phyloP scores from a whole-genome alignment of 1,140 invertebrate genomes.

The Magallana ariakensis region DNA sequence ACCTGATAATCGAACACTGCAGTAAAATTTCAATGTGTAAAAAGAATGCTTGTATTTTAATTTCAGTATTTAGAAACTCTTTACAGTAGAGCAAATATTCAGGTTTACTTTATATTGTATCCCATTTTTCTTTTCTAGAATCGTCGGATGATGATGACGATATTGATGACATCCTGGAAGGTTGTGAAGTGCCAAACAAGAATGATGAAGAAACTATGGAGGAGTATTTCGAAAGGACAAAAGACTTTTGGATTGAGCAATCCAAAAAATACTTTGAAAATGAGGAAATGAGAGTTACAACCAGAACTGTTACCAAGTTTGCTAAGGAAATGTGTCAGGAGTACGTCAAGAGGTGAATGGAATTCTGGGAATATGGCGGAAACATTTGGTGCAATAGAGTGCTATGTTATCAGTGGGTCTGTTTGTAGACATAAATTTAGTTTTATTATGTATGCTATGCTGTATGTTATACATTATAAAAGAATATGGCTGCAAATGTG shows the following conservation, averaged over 20 bases:
- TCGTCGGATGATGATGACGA: conserved; percentile 60
- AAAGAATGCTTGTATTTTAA: no score
- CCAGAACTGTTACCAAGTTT: conserved; percentile 62
- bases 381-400: conserved; percentile 9
- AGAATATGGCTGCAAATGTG: no score
- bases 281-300: conserved; percentile 61
- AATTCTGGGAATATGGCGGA: not conserved
- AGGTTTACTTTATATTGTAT: no score
- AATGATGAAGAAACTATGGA: conserved; percentile 56
- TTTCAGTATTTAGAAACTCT: no score
- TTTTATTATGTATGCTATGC: no score
- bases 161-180: conserved; percentile 68
- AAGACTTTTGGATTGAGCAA: conserved; percentile 68
- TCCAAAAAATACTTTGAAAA: conserved; percentile 65
- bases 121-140: not conserved
- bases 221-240: conserved; percentile 65
- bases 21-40: no score
- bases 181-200: conserved; percentile 62
- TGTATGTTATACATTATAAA: no score
- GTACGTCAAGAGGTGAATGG: conserved; percentile 42
- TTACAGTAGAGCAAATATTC: no score
- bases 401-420: no score
- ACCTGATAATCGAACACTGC: no score
- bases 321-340: conserved; percentile 69
- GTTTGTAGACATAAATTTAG: no score